Evolutionary conservation across 2,888 invertebrate genomes (phyloP), one percentile per base, ranked within the genome.

Genomic region (Hirtodrosophila duncani): DNA sequence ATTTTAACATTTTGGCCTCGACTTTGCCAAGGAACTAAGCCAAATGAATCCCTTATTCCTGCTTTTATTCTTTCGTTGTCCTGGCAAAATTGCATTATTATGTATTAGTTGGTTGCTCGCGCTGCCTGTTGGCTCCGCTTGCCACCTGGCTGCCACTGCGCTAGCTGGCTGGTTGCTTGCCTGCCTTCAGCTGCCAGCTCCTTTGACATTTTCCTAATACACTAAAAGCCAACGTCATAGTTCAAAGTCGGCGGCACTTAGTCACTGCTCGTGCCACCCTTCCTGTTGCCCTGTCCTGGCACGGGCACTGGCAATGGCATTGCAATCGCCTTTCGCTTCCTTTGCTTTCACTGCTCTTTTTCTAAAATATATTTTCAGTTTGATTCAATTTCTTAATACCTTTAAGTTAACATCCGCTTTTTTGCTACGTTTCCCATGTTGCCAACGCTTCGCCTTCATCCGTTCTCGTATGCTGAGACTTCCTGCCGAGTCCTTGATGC

Each of bases 381-480:
- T 75, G 80, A 75, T 75, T 80, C 74, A 75, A 80, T 80, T 80
- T 75, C 69, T 80, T 77, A 77, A 75, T 72, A 80, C 60, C 74
- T 72, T 79, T 75, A 72, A 72, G 79, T 75, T 64, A 63, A 77
- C 74, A 75, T 80, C 74, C 80, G 77, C 53, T 69, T 68, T 67
- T 45, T 39, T 49, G 57, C 43, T 48, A 56, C 43, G 61, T 46
- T 63, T 33, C 39, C 60, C 57, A 33, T 26, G 60, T 44, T 34
- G 33, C 57, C 61, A 63, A 44, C 33, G 56, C 46, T 66, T 26
- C 9, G 13, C 38, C 33, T 24, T 36, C 17, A 9, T 9, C 2
- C 9, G 7, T 23, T 7, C 7, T 23, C 5, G 4, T 11, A 8
- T 44, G 33, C 33, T 39, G 44, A 51, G 51, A 52, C 57, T 60